Conservation (phyloP, 2,113 vertebrate species). For the Alethe diademata region DNA sequence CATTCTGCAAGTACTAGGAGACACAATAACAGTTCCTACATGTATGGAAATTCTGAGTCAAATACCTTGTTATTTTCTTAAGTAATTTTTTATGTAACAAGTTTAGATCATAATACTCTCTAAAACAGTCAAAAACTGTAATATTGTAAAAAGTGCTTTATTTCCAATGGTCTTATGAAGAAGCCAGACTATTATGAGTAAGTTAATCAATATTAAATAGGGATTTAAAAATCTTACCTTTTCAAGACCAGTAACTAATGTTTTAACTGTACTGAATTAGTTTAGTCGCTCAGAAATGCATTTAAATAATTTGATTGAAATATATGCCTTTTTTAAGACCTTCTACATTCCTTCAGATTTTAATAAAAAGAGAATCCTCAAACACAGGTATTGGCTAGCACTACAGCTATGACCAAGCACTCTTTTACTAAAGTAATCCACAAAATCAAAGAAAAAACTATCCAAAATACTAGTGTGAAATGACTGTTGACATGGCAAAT, state of each 20-base stretch:
- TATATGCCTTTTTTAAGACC: not conserved
- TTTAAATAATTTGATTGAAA: not conserved
- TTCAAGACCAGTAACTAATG: not conserved
- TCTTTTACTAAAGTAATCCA: not conserved
- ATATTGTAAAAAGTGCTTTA: not conserved
- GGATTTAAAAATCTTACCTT: not conserved
- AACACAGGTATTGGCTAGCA: not conserved
- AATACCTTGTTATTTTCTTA: not conserved
- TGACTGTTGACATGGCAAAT: not conserved
- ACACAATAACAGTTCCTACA: not conserved
- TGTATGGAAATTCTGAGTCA: not conserved
- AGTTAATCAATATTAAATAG: not conserved
- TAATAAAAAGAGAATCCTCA: not conserved
- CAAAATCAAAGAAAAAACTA: not conserved
- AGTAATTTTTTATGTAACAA: not conserved
- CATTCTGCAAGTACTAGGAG: not conserved
- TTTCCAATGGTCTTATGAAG: not conserved
- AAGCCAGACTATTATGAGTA: not conserved
- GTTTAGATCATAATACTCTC: not conserved
- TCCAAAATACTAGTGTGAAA: not conserved
- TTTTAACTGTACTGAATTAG: not conserved
- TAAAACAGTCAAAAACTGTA: not conserved
- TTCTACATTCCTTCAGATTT: not conserved
- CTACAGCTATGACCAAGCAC: not conserved
- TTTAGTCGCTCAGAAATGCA: not conserved